Percentiles rank a stretch among this genome's conserved stretches.
These are phyloP conservation scores for Erinaceus europaeus DNA, from an alignment of 2,113 vertebrate species.

Conservation along the genomic window DNA sequence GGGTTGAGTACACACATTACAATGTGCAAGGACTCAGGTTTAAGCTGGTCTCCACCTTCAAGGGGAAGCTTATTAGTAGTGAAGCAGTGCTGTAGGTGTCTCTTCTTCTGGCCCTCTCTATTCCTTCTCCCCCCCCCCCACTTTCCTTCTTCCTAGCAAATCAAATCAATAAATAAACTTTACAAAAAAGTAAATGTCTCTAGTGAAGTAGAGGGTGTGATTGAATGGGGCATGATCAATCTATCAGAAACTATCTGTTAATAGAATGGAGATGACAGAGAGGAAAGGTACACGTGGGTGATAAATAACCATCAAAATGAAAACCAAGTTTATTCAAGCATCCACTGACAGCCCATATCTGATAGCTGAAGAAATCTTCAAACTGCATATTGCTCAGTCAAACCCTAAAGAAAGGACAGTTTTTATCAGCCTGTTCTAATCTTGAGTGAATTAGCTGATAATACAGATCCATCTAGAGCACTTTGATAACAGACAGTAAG, in stretches of 20 bases:
- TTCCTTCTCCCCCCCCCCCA: no score
- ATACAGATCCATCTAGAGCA: not conserved
- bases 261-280: not conserved
- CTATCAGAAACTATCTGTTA: not conserved
- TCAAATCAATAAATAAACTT: no score
- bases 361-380: not conserved
- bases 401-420: not conserved
- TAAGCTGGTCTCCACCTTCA: no score
- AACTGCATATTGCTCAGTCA: not conserved
- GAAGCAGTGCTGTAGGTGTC: no score
- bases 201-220: not conserved
- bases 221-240: not conserved
- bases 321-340: not conserved
- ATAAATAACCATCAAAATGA: not conserved
- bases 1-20: no score
- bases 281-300: not conserved
- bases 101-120: no score
- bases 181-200: no score
- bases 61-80: no score
- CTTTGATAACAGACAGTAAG: not conserved
- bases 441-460: constrained; percentile 34
- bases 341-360: not conserved
- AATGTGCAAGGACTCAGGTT: no score
- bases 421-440: constrained; percentile 15
- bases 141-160: no score